Base-by-base conservation (phyloP, 2,113 vertebrate genomes). In the Ellobius talpinus region DNA sequence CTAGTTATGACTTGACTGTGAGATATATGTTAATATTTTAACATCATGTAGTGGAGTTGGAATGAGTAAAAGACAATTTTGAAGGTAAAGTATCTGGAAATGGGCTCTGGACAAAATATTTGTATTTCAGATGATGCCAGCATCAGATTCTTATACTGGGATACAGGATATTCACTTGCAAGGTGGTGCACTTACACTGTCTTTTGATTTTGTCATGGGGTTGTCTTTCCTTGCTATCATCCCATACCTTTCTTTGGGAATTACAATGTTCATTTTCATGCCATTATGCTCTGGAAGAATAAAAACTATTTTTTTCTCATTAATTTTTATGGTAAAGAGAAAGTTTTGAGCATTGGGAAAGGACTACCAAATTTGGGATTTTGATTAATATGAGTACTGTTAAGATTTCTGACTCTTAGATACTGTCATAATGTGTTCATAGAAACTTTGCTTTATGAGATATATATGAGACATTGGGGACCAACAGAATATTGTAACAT, bases 51-150 rank as follows among this genome's bases (percentile, higher is more conserved):
- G 2, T 14, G 36, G 52, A 82, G 7, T 5, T 23, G 9, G 6
- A 36, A 17, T 19, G 24, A 39, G 2, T 1, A n/a, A 82, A 1
- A 26, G 5, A 36, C 12, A 5, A 1, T 26, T n/a, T n/a, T 58
- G 52, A 36, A 82, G 26, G 45, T 76, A 42, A 5, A 47, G 42
- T 4, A n/a, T 23, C 19, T 21, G 58, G 58, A 58, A 50, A 2
- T 58, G 58, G 19, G 58, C 5, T 21, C 19, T 58, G 58, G 1
- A 36, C 19, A 58, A 79, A 21, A 33, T 58, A 61, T 13, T 42
- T 39, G 36, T 39, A 63, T n/a, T 16, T 3, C 6, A 84, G 36
- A 84, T 42, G 4, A 42, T 63, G 2, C 0, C 5, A 42, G 3
- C 12, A 29, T 13, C 12, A 58, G 9, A 36, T 23, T 26, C 4